Evolutionary conservation across 2,113 vertebrate species (phyloP), one percentile per base, ranked within the genome.

Genomic region (Theristicus caerulescens): DNA sequence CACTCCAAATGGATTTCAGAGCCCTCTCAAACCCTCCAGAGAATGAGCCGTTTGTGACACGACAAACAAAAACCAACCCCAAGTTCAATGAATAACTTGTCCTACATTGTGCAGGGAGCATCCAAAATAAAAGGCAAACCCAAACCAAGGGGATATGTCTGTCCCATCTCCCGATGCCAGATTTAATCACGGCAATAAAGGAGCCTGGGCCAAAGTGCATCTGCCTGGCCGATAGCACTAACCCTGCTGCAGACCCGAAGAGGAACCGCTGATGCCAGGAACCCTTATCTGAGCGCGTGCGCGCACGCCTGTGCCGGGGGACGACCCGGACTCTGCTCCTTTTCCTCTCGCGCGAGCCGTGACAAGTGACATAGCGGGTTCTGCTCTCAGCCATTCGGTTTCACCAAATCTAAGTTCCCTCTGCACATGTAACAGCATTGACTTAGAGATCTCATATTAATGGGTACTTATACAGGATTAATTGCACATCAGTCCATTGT

Each of bases 401-500:
- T 81, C 79, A 74, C 71, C 82, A 49, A 14, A 57, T 1, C 88
- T 8, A 24, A 66, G 70, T 11, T 82, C 72, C 93, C 84, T 92
- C 96, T 96, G 52, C 67, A 74, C 77, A 51, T 3, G 5, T 36
- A 94, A 97, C 95, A 95, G 95, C 97, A 89, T 76, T 7, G 81
- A 94, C 92, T 77, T 70, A 72, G 86, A 91, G 88, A 88, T 86
- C 90, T 95, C 90, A 94, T 93, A 91, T 97, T 97, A 95, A 91
- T 92, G 81, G 94, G 94, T 96, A 95, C 51, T 95, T 93, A 93
- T 95, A 96, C 96, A 97, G 95, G 91, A 87, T 96, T 96, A 95
- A 97, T 96, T 97, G 96, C 97, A 98, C 96, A 85, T 98, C 98
- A 98, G 98, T 98, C 98, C 98, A 86, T 98, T 96, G 94, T 98